These are phyloP conservation scores for Yponomeuta cagnagella DNA, from an alignment of 2,888 invertebrate species.

Conservation along the genomic window DNA sequence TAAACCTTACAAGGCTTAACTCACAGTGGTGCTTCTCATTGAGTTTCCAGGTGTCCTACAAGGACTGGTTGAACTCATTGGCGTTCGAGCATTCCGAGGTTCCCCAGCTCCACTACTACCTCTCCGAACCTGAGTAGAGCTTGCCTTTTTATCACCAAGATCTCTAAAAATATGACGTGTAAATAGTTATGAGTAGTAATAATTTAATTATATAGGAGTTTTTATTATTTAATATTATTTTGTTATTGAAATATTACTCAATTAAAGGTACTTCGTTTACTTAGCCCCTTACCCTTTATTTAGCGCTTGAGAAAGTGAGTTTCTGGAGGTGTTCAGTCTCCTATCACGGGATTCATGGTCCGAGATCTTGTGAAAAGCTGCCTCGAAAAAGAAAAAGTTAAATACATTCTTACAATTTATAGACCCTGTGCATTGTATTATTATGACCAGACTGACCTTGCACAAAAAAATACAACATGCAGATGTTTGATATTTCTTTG, in stretches of 20 bases:
- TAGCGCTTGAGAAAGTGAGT: not conserved
- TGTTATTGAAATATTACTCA: too few relatives aligned
- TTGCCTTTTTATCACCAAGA: constrained; percentile 26
- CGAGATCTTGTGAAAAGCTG: not conserved
- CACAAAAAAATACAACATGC: constrained; percentile 44
- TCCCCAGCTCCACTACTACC: constrained; percentile 51
- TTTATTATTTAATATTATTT: not conserved
- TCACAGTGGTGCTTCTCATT: not conserved
- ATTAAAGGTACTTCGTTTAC: too few relatives aligned
- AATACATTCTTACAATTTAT: not conserved
- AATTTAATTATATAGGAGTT: not conserved
- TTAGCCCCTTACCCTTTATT: not conserved
- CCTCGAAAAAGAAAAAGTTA: not conserved
- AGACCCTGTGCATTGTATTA: not conserved
- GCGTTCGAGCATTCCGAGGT: constrained; percentile 32
- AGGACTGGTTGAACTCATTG: constrained; percentile 10
- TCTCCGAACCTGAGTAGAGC: constrained; percentile 27
- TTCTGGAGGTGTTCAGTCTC: not conserved
- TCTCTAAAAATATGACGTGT: constrained; percentile 26
- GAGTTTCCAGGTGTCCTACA: not conserved
- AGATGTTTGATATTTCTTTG: constrained; percentile 37
- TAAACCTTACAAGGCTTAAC: not conserved
- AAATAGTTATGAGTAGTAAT: not conserved
- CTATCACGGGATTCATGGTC: not conserved
- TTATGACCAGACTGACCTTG: constrained; percentile 40